A percentile compares a stretch with the other conserved stretches of the same genome.
phyloP scores from a whole-genome alignment of 1,140 invertebrate species.

The Cyphomyrmex costatus region DNA sequence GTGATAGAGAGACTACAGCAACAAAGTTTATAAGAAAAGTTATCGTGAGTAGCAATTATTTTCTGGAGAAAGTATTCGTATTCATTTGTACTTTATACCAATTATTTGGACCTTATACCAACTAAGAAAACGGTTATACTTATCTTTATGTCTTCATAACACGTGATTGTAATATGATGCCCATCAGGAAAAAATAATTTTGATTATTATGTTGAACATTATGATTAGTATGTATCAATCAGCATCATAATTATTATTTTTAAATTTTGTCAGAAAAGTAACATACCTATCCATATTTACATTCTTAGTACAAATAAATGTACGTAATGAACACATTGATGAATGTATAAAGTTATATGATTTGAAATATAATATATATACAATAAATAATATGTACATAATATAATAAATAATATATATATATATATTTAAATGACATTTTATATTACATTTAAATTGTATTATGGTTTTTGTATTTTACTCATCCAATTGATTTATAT shows the following conservation, averaged over 20 bases:
- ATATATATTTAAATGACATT: not conserved
- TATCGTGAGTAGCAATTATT: not conserved
- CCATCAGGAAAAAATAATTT: not conserved
- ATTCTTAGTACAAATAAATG: not conserved
- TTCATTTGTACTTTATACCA: not conserved
- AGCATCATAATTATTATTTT: not conserved
- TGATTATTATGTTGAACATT: not conserved
- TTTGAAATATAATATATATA: constrained; percentile 23
- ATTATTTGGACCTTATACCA: not conserved
- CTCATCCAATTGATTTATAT: not conserved
- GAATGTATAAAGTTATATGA: not conserved
- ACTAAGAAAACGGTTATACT: not conserved
- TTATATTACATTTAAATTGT: not conserved
- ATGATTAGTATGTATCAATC: no score
- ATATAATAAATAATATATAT: no score
- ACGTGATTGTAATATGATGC: not conserved
- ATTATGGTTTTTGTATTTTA: not conserved
- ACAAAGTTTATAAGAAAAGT: not conserved
- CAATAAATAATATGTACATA: no score
- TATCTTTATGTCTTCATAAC: not conserved
- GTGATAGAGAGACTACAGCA: not conserved
- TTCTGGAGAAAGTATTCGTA: constrained; percentile 5
- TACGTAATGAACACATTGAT: not conserved
- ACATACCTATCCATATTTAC: not conserved
- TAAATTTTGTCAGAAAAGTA: not conserved